Evolutionary conservation across 2,888 invertebrate genomes (phyloP).

Genomic region (Drymonia ruficornis): DNA sequence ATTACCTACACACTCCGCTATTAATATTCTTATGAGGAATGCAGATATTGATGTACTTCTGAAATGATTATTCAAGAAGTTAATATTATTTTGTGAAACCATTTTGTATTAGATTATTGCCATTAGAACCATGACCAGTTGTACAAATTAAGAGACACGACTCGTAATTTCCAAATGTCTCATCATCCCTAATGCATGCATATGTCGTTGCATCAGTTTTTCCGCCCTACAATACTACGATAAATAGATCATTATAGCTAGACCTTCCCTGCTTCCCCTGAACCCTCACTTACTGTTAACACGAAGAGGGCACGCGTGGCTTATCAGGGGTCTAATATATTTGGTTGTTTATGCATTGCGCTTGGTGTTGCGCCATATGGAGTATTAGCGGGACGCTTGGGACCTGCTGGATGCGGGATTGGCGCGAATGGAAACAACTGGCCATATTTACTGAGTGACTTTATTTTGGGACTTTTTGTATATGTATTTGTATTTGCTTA

Average conservation of each 20-base stretch:
- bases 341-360: conserved; percentile 69
- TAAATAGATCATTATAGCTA: conserved; percentile 55
- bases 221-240: conserved; percentile 71
- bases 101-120: not conserved
- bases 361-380: conserved; percentile 79
- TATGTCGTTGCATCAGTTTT: conserved; percentile 79
- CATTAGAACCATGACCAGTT: conserved; percentile 55
- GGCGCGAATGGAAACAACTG: conserved; percentile 77
- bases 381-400: conserved; percentile 81
- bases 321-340: conserved; percentile 42
- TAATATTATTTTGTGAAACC: no score
- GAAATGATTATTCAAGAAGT: no score
- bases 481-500: not conserved
- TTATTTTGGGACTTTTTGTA: conserved; percentile 46
- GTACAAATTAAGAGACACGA: conserved; percentile 68
- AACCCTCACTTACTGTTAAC: conserved; percentile 4
- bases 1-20: conserved; percentile 5
- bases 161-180: conserved; percentile 71
- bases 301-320: conserved; percentile 10
- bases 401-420: conserved; percentile 69
- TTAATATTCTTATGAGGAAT: conserved; percentile 7
- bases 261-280: conserved; percentile 40
- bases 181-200: conserved; percentile 82
- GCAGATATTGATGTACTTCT: not conserved
- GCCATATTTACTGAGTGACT: conserved; percentile 65